These are phyloP conservation scores for Bovichtus variegatus DNA, from an alignment of 2,797 vertebrate genomes.

Conservation along the genomic window DNA sequence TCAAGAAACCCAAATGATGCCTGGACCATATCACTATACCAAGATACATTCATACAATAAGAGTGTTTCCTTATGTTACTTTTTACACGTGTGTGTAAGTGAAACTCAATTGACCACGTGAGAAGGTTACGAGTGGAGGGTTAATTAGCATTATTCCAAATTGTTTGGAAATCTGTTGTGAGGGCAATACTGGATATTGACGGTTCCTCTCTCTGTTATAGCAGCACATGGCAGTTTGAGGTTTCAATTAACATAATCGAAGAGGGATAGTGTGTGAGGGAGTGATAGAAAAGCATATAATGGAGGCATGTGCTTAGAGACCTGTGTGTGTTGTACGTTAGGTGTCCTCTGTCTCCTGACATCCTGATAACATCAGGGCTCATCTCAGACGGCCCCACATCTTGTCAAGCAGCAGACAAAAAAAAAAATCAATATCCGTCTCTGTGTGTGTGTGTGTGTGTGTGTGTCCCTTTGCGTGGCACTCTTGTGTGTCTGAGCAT, in stretches of 20 bases:
- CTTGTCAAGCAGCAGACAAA: slow-evolving; percentile 41
- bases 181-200: not conserved
- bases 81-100: too few relatives aligned
- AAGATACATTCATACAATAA: too few relatives aligned
- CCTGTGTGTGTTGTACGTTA: slow-evolving; percentile 11
- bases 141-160: slow-evolving; percentile 30
- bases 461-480: slow-evolving; percentile 5
- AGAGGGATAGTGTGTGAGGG: slow-evolving; percentile 14
- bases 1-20: not conserved
- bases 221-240: not conserved
- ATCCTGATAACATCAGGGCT: slow-evolving; percentile 49
- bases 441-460: not conserved
- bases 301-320: slow-evolving; percentile 3
- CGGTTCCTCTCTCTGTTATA: slow-evolving; percentile 1
- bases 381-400: slow-evolving; percentile 42
- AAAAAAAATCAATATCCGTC: slow-evolving; percentile 61
- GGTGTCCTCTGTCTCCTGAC: slow-evolving; percentile 37
- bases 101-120: too few relatives aligned
- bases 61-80: too few relatives aligned
- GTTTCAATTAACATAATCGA: slow-evolving; percentile 26
- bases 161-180: slow-evolving; percentile 14
- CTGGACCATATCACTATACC: too few relatives aligned
- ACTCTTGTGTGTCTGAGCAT: slow-evolving; percentile 22
- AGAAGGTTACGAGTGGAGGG: not conserved
- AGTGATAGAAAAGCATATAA: not conserved